Base-by-base conservation (phyloP, 1,140 invertebrate genomes). In the Pseudachorutes palmiensis region DNA sequence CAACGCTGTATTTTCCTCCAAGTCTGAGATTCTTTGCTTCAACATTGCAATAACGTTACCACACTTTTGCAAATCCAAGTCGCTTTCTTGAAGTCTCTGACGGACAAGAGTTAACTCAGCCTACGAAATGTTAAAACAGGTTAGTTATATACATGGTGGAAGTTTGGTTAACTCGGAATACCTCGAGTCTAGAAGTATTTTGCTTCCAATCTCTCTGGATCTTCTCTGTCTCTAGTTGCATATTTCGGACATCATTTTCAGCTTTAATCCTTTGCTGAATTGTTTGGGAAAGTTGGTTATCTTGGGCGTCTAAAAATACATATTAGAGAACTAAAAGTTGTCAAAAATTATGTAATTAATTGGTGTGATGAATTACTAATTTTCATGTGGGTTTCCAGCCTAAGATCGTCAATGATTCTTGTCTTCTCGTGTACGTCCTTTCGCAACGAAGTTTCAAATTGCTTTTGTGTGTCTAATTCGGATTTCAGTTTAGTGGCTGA, bases 301-400 rank as follows among this genome's bases (percentile, higher is more conserved):
- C n/a, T n/a, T n/a, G n/a, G n/a, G n/a, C n/a, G n/a, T n/a, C n/a
- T n/a, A n/a, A n/a, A n/a, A n/a, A n/a, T n/a, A n/a, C n/a, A n/a
- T n/a, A n/a, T n/a, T n/a, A n/a, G n/a, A n/a, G n/a, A n/a, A n/a
- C n/a, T n/a, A n/a, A n/a, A n/a, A n/a, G n/a, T n/a, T n/a, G n/a
- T n/a, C n/a, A n/a, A n/a, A n/a, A n/a, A n/a, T n/a, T n/a, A n/a
- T n/a, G n/a, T n/a, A n/a, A n/a, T n/a, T n/a, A n/a, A n/a, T n/a
- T n/a, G n/a, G n/a, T n/a, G n/a, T n/a, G n/a, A n/a, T n/a, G n/a
- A n/a, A n/a, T 29, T 77, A 87, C 86, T 81, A 63, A 83, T 86
- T 80, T 90, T 90, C 62, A 83, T 84, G 65, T 87, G 86, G 57
- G 89, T 77, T 72, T 91, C 89, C 78, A 88, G 88, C 70, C 88